These are phyloP conservation scores for Heterodera schachtii DNA, from an alignment of 1,140 invertebrate species.

Conservation along the genomic window DNA sequence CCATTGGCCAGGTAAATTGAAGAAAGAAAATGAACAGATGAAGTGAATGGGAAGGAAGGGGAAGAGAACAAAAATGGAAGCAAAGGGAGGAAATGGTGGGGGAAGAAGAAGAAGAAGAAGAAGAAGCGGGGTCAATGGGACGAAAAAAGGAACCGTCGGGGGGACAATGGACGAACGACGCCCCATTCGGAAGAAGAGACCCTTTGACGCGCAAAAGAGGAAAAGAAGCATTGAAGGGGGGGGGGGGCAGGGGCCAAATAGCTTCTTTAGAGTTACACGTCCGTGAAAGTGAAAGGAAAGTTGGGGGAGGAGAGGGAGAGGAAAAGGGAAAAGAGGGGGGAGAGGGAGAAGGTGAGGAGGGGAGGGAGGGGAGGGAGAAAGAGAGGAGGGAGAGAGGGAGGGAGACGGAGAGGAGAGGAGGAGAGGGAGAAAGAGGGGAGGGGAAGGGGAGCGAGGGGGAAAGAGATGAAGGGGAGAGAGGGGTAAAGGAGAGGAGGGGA, in stretches of 20 bases:
- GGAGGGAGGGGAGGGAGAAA: background rate
- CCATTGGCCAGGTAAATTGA: background rate
- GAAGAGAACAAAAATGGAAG: background rate
- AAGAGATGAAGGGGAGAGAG: background rate
- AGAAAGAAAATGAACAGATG: no score
- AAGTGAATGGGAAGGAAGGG: no score
- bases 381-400: background rate
- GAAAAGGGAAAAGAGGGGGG: background rate
- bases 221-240: background rate
- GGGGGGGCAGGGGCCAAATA: no score
- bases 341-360: background rate
- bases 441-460: background rate
- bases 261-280: background rate
- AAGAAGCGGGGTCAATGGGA: background rate
- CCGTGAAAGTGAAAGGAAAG: no score
- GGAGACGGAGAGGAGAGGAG: background rate
- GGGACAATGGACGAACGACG: background rate
- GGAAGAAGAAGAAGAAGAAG: background rate
- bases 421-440: background rate
- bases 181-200: no score
- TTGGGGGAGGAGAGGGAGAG: background rate
- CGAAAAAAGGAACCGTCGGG: background rate
- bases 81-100: background rate
- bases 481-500: background rate
- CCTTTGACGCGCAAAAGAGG: no score